Evolutionary conservation across 2,113 vertebrate genomes (phyloP).

Genomic region (Lonchura striata): DNA sequence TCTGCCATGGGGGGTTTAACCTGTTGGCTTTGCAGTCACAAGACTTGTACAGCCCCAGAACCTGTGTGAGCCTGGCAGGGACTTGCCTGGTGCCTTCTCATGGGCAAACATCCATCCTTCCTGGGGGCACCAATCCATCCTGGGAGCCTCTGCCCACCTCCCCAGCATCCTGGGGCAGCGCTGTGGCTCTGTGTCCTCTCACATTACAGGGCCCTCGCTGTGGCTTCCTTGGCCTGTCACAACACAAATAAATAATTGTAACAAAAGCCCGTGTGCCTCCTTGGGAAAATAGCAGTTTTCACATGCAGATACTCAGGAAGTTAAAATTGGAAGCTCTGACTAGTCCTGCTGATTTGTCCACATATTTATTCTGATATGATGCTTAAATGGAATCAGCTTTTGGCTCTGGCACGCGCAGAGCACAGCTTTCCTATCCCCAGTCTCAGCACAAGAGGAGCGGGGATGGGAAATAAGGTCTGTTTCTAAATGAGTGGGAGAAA

Average conservation of each 20-base stretch:
- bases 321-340: constrained; percentile 48
- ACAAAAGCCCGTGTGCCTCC: constrained; percentile 44
- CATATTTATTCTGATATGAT: constrained; percentile 14
- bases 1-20: not conserved
- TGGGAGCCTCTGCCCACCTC: not conserved
- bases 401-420: not conserved
- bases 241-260: constrained; percentile 43
- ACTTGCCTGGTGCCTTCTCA: not conserved
- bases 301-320: constrained; percentile 60
- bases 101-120: not conserved
- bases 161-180: fast-evolving
- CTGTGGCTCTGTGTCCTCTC: not conserved
- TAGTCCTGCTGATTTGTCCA: constrained; percentile 25
- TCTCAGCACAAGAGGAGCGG: not conserved
- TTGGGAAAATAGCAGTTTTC: constrained; percentile 54
- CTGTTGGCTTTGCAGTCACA: fast-evolving
- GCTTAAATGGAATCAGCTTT: constrained; percentile 49
- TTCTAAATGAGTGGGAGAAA: constrained; percentile 44
- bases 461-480: constrained; percentile 18
- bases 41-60: not conserved
- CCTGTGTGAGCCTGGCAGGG: not conserved
- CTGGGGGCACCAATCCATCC: not conserved
- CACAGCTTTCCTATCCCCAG: not conserved
- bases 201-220: not conserved
- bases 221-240: not conserved